These are phyloP conservation scores for Darevskia nairensis DNA, from an alignment of 2,797 vertebrate species.

Conservation along the genomic window DNA sequence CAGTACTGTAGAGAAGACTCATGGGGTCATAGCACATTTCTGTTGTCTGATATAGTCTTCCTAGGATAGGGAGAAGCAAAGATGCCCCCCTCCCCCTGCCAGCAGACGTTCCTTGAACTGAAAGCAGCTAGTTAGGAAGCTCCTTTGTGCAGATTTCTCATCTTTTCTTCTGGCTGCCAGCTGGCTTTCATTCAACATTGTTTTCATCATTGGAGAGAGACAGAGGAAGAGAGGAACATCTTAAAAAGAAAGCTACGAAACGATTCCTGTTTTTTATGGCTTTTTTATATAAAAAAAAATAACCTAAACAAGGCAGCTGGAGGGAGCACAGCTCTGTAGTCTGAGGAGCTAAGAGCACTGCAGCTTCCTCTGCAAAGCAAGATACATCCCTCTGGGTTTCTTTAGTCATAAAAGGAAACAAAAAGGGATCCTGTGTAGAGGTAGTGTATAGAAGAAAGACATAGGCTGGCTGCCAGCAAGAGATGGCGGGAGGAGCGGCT, in stretches of 20 bases:
- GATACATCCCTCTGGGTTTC: background rate
- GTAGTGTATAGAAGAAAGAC: conserved; percentile 53
- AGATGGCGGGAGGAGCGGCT: conserved; percentile 40
- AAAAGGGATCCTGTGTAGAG: conserved; percentile 65
- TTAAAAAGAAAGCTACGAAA: conserved; percentile 69
- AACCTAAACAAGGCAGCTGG: conserved; percentile 73
- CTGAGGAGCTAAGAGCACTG: conserved; percentile 32
- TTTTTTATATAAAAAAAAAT: conserved; percentile 49
- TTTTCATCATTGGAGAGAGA: conserved; percentile 66
- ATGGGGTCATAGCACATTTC: conserved; percentile 60
- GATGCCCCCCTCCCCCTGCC: conserved; percentile 55
- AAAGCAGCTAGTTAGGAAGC: conserved; percentile 75
- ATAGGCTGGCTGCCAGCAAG: conserved; percentile 56
- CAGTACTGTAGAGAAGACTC: conserved; percentile 29
- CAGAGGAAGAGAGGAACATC: conserved; percentile 57
- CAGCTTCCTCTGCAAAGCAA: conserved; percentile 41
- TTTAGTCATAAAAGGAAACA: conserved; percentile 67
- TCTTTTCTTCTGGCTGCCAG: conserved; percentile 73
- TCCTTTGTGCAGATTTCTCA: conserved; percentile 76
- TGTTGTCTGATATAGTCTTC: conserved; percentile 63
- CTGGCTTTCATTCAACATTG: conserved; percentile 73
- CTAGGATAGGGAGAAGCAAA: conserved; percentile 50
- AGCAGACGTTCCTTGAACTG: conserved; percentile 65
- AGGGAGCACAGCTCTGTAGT: conserved; percentile 52
- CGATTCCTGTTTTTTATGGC: conserved; percentile 47